Base-by-base conservation (phyloP, 2,888 invertebrate genomes). In the Fragum sueziense region DNA sequence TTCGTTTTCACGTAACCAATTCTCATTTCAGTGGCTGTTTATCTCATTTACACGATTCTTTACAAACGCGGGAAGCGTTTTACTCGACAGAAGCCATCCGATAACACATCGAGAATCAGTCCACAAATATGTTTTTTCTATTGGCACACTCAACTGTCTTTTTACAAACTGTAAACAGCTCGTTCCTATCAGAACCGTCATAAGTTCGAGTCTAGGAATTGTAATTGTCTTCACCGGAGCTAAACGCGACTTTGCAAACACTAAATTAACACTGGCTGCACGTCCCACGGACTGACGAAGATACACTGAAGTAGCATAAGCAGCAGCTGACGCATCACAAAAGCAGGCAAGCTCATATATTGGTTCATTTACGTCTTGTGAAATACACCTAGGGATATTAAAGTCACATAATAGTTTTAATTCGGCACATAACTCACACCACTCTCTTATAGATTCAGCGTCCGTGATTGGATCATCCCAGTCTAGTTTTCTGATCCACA, bases 401-500 rank as follows among this genome's bases (percentile, higher is more conserved):
- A 59, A 17, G 27, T 27, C 29, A 31, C 25, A 29, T 29, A 59
- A 29, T 31, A 17, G 29, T 59, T 59, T 29, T 29, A 59, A 29
- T 25, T 59, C 59, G 27, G 59, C 59, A 31, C 27, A 17, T 27
- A 59, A 17, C 17, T 25, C 17, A 25, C 25, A 59, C 59, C 59
- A 59, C 17, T 25, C 3, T 54, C 2, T n/a, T 7, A n/a, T 2
- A 54, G 54, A 22, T 2, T 54, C 54, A 7, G n/a, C 54, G 6
- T 54, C 54, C 3, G 22, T 54, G 3, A 54, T 54, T 54, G 54
- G 54, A n/a, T 72, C 59, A 25, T 72, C 76, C 68, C 72, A 76
- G 37, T 68, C 72, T 2, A 68, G 0, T 25, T 72, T 72, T 51
- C 20, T 59, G 31, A 17, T 68, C 76, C 76, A 76, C 1, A 76